These are phyloP conservation scores for Chiroxiphia lanceolata DNA, from an alignment of 2,797 vertebrate species.

Conservation along the genomic window DNA sequence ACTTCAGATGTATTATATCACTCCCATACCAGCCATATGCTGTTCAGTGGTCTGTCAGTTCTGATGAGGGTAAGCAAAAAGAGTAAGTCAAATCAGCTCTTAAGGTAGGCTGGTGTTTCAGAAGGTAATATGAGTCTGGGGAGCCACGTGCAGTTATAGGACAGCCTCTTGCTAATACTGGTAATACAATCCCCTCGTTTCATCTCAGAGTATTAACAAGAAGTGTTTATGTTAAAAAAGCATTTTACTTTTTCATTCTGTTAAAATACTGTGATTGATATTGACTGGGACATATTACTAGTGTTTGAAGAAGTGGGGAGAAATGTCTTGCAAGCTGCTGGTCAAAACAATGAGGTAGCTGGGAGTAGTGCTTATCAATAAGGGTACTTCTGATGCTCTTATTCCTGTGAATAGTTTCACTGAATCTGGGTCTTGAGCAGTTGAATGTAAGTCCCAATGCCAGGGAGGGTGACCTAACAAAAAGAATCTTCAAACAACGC, in stretches of 20 bases:
- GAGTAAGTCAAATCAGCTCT: neutral
- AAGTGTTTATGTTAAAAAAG: too few relatives aligned
- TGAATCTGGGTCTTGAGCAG: neutral
- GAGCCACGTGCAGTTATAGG: neutral
- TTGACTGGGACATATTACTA: neutral
- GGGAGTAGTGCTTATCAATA: neutral
- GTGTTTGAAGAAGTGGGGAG: neutral
- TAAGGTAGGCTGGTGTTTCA: neutral
- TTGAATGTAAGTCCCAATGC: accelerated
- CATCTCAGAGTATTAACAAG: neutral
- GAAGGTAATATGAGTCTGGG: neutral
- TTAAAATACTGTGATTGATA: neutral
- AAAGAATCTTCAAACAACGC: neutral
- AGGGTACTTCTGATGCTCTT: neutral
- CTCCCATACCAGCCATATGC: neutral
- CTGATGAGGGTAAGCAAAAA: neutral
- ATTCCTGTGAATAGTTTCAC: neutral
- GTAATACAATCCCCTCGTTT: neutral
- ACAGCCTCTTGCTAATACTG: neutral
- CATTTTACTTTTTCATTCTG: neutral
- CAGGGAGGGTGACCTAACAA: neutral
- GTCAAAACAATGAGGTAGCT: neutral
- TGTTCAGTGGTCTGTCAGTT: neutral
- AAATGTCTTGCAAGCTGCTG: neutral
- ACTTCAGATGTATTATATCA: neutral